phyloP scores from a whole-genome alignment of 2,113 vertebrate genomes.

The Microtus montanus region DNA sequence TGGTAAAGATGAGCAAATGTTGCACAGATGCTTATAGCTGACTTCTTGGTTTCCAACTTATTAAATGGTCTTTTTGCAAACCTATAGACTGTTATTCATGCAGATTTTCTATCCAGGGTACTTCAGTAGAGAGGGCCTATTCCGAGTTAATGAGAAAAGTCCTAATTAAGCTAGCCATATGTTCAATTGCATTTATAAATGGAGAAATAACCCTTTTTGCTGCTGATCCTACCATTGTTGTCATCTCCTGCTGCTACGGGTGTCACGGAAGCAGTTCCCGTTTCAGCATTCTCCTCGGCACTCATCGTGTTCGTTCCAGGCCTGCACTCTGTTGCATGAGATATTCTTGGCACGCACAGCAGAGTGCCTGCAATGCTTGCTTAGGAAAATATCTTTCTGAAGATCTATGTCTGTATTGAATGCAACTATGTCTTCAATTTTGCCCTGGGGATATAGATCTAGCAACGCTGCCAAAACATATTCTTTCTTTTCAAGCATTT shows the following conservation, averaged over 20 bases:
- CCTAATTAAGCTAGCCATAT: slow-evolving; percentile 87
- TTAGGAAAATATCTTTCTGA: slow-evolving; percentile 82
- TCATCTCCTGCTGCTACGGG: slow-evolving; percentile 83
- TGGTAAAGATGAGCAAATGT: slow-evolving; percentile 73
- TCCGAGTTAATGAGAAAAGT: slow-evolving; percentile 85
- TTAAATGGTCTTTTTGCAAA: slow-evolving; percentile 78
- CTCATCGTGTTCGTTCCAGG: slow-evolving; percentile 69
- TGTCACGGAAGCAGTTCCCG: slow-evolving; percentile 80
- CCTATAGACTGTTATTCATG: slow-evolving; percentile 70
- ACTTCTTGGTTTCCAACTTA: slow-evolving; percentile 74
- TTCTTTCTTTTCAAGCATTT: slow-evolving; percentile 75
- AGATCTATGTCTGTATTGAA: slow-evolving; percentile 79
- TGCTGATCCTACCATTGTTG: slow-evolving; percentile 79
- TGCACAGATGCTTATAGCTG: slow-evolving; percentile 73
- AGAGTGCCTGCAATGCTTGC: slow-evolving; percentile 64
- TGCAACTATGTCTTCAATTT: slow-evolving; percentile 69
- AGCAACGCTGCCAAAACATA: slow-evolving; percentile 69
- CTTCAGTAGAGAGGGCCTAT: slow-evolving; percentile 72
- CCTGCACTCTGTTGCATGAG: slow-evolving; percentile 66
- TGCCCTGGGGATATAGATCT: slow-evolving; percentile 75
- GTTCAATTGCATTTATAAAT: slow-evolving; percentile 85
- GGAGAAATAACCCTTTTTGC: slow-evolving; percentile 77
- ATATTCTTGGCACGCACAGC: slow-evolving; percentile 69
- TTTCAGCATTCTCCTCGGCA: slow-evolving; percentile 71
- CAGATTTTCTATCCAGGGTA: slow-evolving; percentile 75